Conservation (phyloP, 2,113 vertebrate genomes). For the Corythoichthys haematopterus region DNA sequence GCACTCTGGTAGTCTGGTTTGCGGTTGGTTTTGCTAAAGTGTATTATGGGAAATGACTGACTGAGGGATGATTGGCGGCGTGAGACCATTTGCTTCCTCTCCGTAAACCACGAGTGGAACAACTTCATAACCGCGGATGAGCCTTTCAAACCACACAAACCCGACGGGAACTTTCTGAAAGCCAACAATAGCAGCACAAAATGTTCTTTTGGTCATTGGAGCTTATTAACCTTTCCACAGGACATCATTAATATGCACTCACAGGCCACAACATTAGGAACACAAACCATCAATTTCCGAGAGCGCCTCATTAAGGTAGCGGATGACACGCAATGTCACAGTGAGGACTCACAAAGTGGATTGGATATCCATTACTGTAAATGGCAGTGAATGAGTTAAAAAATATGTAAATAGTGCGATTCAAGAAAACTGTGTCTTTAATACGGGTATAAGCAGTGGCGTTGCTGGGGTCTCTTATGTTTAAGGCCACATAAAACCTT, state of each 20-base stretch:
- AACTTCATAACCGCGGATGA: neutral
- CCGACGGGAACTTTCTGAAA: neutral
- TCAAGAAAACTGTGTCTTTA: too few relatives aligned
- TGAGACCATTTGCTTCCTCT: neutral
- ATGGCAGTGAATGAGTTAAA: too few relatives aligned
- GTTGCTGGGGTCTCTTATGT: too few relatives aligned
- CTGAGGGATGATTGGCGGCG: neutral
- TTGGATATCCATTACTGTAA: too few relatives aligned
- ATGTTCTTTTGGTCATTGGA: neutral
- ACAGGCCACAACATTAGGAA: slow-evolving; percentile 3
- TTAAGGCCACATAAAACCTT: too few relatives aligned
- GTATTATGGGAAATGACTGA: neutral
- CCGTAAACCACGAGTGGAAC: neutral
- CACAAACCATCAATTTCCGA: neutral
- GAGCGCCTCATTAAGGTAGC: neutral
- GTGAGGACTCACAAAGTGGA: too few relatives aligned
- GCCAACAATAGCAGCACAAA: neutral
- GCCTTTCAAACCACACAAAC: neutral
- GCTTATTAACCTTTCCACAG: neutral
- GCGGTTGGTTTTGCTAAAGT: neutral
- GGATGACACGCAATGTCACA: too few relatives aligned
- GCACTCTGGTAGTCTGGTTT: neutral
- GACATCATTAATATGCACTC: neutral
- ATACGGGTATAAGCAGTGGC: too few relatives aligned
- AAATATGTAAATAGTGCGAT: too few relatives aligned